Evolutionary conservation across 2,888 invertebrate genomes (phyloP).

Genomic region (Polydrusus tereticollis): DNA sequence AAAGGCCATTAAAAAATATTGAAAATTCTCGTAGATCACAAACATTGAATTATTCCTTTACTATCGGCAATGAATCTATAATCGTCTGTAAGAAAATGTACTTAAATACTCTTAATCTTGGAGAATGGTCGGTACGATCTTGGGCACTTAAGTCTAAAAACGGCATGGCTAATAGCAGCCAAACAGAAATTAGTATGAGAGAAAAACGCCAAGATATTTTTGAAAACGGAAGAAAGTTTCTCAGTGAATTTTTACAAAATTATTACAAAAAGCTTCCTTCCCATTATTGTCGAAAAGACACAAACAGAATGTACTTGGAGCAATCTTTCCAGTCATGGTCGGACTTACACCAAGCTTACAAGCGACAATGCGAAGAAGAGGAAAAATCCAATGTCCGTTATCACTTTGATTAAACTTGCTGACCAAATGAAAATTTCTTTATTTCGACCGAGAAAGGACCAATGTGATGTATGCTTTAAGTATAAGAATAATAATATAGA

Average conservation of each 20-base stretch:
- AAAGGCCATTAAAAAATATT: slow-evolving; percentile 11
- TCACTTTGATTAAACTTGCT: not conserved
- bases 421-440: not conserved
- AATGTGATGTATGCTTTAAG: slow-evolving; percentile 2
- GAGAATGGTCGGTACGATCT: slow-evolving; percentile 25
- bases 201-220: not conserved
- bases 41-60: slow-evolving; percentile 18
- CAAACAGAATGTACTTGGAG: slow-evolving; percentile 52
- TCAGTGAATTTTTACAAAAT: slow-evolving; percentile 43
- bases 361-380: not conserved
- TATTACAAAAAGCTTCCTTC: slow-evolving; percentile 53
- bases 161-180: not conserved
- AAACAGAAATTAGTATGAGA: not conserved
- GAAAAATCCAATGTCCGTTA: not conserved
- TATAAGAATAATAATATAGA: slow-evolving; percentile 4
- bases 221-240: not conserved
- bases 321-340: slow-evolving; percentile 46
- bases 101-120: not conserved
- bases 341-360: slow-evolving; percentile 23
- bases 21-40: slow-evolving; percentile 9
- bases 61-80: slow-evolving; percentile 1
- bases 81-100: slow-evolving; percentile 18
- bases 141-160: not conserved
- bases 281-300: slow-evolving; percentile 52
- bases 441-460: slow-evolving; percentile 5